These are phyloP conservation scores for Chelmon rostratus DNA, from an alignment of 2,797 vertebrate genomes.

Conservation along the genomic window DNA sequence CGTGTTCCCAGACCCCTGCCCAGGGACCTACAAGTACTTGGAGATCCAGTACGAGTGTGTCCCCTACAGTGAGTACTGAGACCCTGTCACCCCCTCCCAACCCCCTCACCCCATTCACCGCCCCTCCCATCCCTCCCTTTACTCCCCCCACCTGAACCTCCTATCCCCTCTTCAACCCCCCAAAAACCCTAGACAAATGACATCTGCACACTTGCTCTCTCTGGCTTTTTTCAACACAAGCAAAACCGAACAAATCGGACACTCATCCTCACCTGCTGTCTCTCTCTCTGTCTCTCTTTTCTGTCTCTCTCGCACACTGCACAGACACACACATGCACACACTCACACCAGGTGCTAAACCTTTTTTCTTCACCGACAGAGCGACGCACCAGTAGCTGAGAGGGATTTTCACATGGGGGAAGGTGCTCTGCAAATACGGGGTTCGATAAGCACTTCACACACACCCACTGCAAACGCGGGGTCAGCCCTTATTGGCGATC, in stretches of 20 bases:
- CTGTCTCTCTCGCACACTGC: constrained; percentile 58
- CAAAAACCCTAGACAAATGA: constrained; percentile 56
- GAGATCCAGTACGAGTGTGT: constrained; percentile 98
- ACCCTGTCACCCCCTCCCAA: constrained; percentile 47
- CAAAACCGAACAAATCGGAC: constrained; percentile 67
- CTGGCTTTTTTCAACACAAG: constrained; percentile 58
- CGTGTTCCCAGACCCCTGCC: constrained; percentile 94
- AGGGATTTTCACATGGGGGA: constrained; percentile 87
- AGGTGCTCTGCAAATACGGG: constrained; percentile 67
- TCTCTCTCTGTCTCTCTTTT: constrained; percentile 51
- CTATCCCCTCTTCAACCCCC: constrained; percentile 43
- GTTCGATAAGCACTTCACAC: constrained; percentile 78
- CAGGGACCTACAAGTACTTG: constrained; percentile 96
- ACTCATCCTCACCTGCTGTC: constrained; percentile 59
- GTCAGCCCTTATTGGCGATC: constrained; percentile 76
- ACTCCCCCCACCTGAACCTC: constrained; percentile 56
- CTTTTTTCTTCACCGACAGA: constrained; percentile 86
- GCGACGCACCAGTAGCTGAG: constrained; percentile 82
- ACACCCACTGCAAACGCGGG: constrained; percentile 65
- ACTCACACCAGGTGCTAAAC: constrained; percentile 75
- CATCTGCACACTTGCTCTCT: constrained; percentile 65
- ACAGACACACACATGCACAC: constrained; percentile 63
- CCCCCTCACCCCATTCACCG: constrained; percentile 55
- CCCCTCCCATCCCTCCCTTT: constrained; percentile 61
- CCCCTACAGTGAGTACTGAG: constrained; percentile 94